phyloP scores from a whole-genome alignment of 2,113 vertebrate species.

The Ceyx cyanopectus region DNA sequence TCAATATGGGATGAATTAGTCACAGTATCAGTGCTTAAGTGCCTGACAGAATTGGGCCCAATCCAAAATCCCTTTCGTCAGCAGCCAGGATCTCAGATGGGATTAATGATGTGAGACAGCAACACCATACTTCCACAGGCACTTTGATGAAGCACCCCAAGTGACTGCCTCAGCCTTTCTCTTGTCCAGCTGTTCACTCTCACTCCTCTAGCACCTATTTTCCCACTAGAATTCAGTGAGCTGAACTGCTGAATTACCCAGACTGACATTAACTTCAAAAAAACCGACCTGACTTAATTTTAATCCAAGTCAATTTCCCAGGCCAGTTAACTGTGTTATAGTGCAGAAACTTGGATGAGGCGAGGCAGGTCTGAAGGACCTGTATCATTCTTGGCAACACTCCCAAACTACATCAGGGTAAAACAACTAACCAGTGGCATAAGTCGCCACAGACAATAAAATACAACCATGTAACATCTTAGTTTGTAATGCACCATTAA shows the following conservation, averaged over 20 bases:
- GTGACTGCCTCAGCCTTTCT: accelerated
- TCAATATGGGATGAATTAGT: neutral
- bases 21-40: neutral
- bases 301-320: neutral
- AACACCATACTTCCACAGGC: neutral
- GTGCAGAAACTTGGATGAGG: neutral
- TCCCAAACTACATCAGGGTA: neutral
- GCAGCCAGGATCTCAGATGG: neutral
- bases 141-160: neutral
- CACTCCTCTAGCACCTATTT: accelerated
- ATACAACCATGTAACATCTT: neutral
- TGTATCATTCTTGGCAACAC: neutral
- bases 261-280: neutral
- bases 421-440: neutral
- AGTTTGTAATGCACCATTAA: neutral
- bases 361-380: neutral
- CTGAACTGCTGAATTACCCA: neutral
- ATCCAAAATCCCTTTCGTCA: neutral
- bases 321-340: neutral
- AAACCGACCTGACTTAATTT: neutral
- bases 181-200: neutral
- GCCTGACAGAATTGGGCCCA: neutral
- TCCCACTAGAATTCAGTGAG: neutral
- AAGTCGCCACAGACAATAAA: neutral
- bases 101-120: accelerated